Evolutionary conservation across 2,888 invertebrate species (phyloP).

Genomic region (Pseudanteris insignis): DNA sequence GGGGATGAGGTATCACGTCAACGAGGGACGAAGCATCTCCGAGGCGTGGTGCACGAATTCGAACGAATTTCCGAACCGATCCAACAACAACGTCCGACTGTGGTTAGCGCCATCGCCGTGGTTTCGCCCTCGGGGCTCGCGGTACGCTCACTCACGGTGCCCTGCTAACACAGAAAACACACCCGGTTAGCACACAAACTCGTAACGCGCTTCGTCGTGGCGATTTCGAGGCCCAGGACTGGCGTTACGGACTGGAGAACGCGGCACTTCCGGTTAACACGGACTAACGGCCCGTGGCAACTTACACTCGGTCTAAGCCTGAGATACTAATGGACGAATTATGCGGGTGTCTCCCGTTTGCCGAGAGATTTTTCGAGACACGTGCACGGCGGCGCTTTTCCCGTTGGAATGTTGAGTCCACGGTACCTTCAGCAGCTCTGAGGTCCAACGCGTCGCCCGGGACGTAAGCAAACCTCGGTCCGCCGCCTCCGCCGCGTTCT

Average conservation of each 20-base stretch:
- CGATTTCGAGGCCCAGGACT: not conserved
- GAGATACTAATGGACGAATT: constrained; percentile 39
- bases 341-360: constrained; percentile 48
- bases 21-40: too few relatives aligned
- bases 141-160: not conserved
- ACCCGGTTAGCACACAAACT: constrained; percentile 4
- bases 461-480: constrained; percentile 55
- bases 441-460: constrained; percentile 56
- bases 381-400: constrained; percentile 47
- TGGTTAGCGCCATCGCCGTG: constrained; percentile 21
- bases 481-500: constrained; percentile 47
- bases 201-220: not conserved
- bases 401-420: constrained; percentile 78
- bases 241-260: constrained; percentile 29
- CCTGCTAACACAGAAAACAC: constrained; percentile 10
- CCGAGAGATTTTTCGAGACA: constrained; percentile 52
- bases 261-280: constrained; percentile 30
- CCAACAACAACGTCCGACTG: too few relatives aligned
- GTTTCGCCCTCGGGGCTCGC: not conserved
- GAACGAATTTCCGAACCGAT: too few relatives aligned
- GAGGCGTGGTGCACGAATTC: too few relatives aligned
- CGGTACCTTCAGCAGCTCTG: constrained; percentile 77
- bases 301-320: constrained; percentile 53
- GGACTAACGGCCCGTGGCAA: constrained; percentile 16
- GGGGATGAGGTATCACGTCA: too few relatives aligned